A percentile compares a stretch with the other conserved stretches of the same genome.
Evolutionary conservation across 1,140 invertebrate species (phyloP).

Genomic region (Temnothorax longispinosus): DNA sequence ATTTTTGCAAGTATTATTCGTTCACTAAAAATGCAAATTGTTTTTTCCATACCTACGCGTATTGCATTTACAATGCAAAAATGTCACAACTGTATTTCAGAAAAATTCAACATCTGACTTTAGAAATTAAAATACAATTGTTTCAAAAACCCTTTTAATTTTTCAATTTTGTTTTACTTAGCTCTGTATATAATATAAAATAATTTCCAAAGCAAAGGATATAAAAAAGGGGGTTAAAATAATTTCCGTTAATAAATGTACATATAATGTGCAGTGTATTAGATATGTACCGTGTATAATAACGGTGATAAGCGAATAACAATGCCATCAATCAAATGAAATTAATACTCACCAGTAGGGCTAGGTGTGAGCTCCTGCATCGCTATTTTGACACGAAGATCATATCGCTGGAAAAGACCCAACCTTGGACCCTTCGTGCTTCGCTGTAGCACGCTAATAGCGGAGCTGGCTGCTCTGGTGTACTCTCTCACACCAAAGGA

Average conservation of each 20-base stretch:
- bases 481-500: constrained; percentile 91
- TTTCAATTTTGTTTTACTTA: neutral
- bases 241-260: neutral
- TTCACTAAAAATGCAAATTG: neutral
- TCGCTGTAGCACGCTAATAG: constrained; percentile 88
- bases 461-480: constrained; percentile 89
- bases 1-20: neutral
- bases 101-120: neutral
- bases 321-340: neutral
- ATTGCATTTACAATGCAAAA: constrained; percentile 20
- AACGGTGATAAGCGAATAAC: neutral
- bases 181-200: neutral
- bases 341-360: constrained; percentile 89
- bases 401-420: constrained; percentile 89
- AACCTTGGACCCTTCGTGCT: constrained; percentile 86
- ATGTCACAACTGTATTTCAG: neutral
- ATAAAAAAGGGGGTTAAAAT: neutral
- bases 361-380: constrained; percentile 92
- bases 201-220: neutral
- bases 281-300: neutral
- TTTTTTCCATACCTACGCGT: neutral
- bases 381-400: constrained; percentile 89
- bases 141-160: neutral
- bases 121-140: constrained; percentile 8
- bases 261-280: neutral